Evolutionary conservation across 2,797 vertebrate genomes (phyloP), one percentile per base, ranked within the genome.

Genomic region (Acanthis flammea): DNA sequence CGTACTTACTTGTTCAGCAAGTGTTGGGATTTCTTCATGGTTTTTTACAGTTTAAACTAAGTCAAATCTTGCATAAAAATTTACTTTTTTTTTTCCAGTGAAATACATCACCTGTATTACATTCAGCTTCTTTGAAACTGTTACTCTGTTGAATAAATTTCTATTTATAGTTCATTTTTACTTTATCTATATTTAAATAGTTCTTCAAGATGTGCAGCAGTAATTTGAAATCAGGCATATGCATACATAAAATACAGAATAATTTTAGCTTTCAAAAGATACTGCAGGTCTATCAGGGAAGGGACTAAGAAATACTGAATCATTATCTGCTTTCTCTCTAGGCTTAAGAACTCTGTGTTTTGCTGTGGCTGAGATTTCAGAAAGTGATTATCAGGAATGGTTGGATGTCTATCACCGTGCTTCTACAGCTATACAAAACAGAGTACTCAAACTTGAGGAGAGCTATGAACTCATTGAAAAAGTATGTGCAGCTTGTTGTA

Each of bases 401-500:
- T 97, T 98, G 89, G 97, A 98, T 55, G 94, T 99, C 74, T 98
- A 99, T 77, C 98, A 98, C 61, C 98, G 98, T 44, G 99, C 99
- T 35, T 97, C 98, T 84, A 99, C 98, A 2, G 98, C 99, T 9
- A 94, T 99, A 88, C 99, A 99, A 96, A 99, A 99, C 98, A 97
- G 99, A 97, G 97, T 98, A 12, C 98, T 99, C 45, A 99, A 99
- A 88, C 97, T 99, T 83, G 99, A 99, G 93, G 99, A 99, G 97
- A 99, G 98, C 97, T 99, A 99, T 24, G 99, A 99, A 78, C 97
- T 99, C n/a, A 99, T 99, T 62, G 99, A 99, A 96, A 99, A 99
- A 98, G 99, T 99, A 96, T 37, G 97, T 92, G 58, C 47, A 21
- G 9, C 24, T 70, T 76, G 16, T 24, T 24, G 10, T 19, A 25